A percentile compares a stretch with the other conserved stretches of the same genome.
These are phyloP conservation scores for Actinernus sp. DNA, from an alignment of 92 coral and sea anemone genomes.

Conservation along the genomic window DNA sequence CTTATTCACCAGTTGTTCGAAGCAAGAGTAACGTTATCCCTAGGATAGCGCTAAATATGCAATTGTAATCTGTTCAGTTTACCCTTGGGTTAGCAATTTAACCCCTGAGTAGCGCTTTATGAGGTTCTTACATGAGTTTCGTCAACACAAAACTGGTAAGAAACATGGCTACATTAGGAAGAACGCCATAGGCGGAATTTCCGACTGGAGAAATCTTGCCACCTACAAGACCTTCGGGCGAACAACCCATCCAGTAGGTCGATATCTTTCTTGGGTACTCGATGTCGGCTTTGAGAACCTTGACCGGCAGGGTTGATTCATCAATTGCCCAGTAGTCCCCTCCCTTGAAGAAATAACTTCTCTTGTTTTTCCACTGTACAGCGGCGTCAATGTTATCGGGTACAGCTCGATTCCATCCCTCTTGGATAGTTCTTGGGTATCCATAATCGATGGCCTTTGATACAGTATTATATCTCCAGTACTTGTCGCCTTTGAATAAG, in stretches of 20 bases:
- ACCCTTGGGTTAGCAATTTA: too few species aligned
- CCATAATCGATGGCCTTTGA: slow-evolving; percentile 32
- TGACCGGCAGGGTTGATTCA: slow-evolving; percentile 30
- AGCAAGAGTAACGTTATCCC: too few species aligned
- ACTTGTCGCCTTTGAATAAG: slow-evolving; percentile 71
- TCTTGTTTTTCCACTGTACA: slow-evolving; percentile 82
- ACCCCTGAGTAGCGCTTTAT: too few species aligned
- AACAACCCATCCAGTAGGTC: slow-evolving; percentile 73
- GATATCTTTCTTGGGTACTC: slow-evolving; percentile 60
- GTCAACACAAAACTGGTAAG: slow-evolving; percentile 8
- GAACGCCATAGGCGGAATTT: slow-evolving; percentile 1
- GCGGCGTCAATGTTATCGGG: slow-evolving; percentile 75
- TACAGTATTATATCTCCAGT: slow-evolving; percentile 71
- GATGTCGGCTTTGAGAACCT: slow-evolving; percentile 13
- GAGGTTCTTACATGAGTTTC: slow-evolving; percentile 7
- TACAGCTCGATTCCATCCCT: slow-evolving; percentile 71
- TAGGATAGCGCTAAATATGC: too few species aligned
- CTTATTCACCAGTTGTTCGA: too few species aligned
- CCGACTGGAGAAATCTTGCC: slow-evolving; percentile 42
- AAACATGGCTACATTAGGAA: slow-evolving; percentile 13
- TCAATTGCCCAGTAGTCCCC: slow-evolving; percentile 74
- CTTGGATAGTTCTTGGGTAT: slow-evolving; percentile 56
- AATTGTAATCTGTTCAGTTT: too few species aligned
- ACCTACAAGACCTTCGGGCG: slow-evolving; percentile 3
- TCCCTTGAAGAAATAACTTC: slow-evolving; percentile 86